phyloP scores from a whole-genome alignment of 2,888 invertebrate genomes.

The Neoitamus cyanurus region DNA sequence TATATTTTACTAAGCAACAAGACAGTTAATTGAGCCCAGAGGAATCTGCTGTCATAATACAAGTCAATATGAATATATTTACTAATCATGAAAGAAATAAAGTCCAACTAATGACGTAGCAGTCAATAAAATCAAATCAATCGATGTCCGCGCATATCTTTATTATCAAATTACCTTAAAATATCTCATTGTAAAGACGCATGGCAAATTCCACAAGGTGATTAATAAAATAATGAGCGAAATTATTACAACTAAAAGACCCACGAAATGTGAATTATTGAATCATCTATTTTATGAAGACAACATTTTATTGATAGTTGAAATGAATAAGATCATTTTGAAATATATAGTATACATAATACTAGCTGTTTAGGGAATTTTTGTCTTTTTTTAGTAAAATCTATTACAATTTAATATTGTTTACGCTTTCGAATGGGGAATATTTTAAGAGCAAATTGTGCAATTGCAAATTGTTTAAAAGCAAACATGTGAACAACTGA shows the following conservation, averaged over 20 bases:
- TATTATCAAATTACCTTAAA: slow-evolving; percentile 21
- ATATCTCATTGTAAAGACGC: slow-evolving; percentile 37
- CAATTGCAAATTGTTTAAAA: slow-evolving; percentile 23
- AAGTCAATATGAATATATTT: neutral
- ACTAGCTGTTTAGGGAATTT: slow-evolving; percentile 41
- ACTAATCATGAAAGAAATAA: slow-evolving; percentile 15
- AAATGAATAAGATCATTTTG: slow-evolving; percentile 32
- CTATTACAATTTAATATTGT: slow-evolving; percentile 27
- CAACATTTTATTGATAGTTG: slow-evolving; percentile 34
- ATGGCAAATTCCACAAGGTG: slow-evolving; percentile 10
- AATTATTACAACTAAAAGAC: slow-evolving; percentile 8
- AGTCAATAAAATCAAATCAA: slow-evolving; percentile 43
- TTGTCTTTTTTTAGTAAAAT: slow-evolving; percentile 17
- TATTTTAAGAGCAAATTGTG: slow-evolving; percentile 21
- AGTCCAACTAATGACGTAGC: neutral
- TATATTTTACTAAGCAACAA: slow-evolving; percentile 38
- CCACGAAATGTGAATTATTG: slow-evolving; percentile 36
- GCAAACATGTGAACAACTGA: slow-evolving; percentile 35
- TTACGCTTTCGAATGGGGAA: slow-evolving; percentile 41
- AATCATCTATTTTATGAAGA: slow-evolving; percentile 36
- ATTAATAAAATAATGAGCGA: slow-evolving; percentile 8
- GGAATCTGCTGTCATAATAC: neutral
- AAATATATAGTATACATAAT: slow-evolving; percentile 40
- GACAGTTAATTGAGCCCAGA: neutral
- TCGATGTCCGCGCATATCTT: slow-evolving; percentile 46